Base-by-base conservation (phyloP, 35 echinoderm and acorn worm species). In the Lytechinus pictus region DNA sequence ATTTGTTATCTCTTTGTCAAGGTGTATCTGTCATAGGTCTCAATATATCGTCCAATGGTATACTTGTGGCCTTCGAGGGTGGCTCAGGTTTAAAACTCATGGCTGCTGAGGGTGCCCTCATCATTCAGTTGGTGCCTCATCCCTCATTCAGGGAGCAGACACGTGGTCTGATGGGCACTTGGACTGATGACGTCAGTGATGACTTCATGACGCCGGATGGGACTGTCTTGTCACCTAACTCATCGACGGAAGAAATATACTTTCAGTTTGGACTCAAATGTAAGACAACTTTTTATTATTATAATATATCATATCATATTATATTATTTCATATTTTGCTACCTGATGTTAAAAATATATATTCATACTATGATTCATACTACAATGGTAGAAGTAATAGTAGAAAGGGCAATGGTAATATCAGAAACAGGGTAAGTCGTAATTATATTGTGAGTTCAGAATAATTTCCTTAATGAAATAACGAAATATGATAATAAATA, bases 91-190 rank as follows among this genome's bases (percentile, higher is more conserved):
- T 96, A 44, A 19, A 58, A 51, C 16, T 96, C 27, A 72, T 54
- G 27, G 95, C 87, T 33, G 86, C 51, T 7, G 89, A 96, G 10
- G 95, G 89, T 28, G 89, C 54, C 3, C 24, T 96, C 3, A 29
- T 54, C 21, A 61, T 92, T 52, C 27, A 94, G 27, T 11, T 96
- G 27, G 88, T 96, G 27, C 54, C 57, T 9, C 51, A 89, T 13
- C 11, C 24, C 9, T 96, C 89, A 12, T 28, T 96, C 27, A 28
- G 56, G 66, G 89, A 55, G 7, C 54, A 28, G 27, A 96, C 95
- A 55, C 87, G 88, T 55, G 95, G 95, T 24, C 55, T 96, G 88
- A 96, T 96, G 95, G 95, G 95, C 28, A 92, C 95, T 3, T 96
- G 87, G 88, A 96, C 92, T 27, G 95, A 53, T 19, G 54, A 96